phyloP scores from a whole-genome alignment of 2,113 vertebrate species.

The Crotalus horridus region DNA sequence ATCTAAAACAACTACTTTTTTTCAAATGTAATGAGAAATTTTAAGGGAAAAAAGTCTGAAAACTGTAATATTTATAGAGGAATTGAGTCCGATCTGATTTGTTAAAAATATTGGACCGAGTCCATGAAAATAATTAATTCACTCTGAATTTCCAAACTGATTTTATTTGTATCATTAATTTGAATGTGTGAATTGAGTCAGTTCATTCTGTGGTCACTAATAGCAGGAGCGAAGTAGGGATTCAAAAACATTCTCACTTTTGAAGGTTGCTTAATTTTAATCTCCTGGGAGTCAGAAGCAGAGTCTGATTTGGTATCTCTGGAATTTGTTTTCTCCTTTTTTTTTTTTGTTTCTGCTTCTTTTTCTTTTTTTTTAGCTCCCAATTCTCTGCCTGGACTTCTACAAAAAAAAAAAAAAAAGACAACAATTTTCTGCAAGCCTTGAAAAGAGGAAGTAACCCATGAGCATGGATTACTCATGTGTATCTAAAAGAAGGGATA shows the following conservation, averaged over 20 bases:
- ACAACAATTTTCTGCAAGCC: conserved; percentile 1
- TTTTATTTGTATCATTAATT: background rate
- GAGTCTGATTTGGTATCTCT: conserved; percentile 97
- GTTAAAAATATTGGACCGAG: background rate
- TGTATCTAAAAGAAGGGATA: background rate
- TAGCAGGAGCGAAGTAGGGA: background rate
- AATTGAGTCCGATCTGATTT: background rate
- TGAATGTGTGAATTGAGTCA: background rate
- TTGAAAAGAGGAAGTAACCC: conserved; percentile 5
- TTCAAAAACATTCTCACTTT: conserved; percentile 71
- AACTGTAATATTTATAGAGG: background rate
- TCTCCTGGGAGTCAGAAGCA: conserved; percentile 97
- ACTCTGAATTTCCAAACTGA: background rate
- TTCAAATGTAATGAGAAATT: background rate
- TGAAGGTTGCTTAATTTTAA: conserved; percentile 84
- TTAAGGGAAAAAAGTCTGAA: background rate
- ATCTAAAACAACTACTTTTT: background rate
- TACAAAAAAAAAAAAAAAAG: conserved; percentile 61
- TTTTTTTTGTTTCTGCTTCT: conserved; percentile 95
- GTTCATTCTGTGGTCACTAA: background rate
- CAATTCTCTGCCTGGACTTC: conserved; percentile 90
- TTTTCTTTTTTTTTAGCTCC: conserved; percentile 97
- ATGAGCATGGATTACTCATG: background rate
- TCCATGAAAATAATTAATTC: background rate
- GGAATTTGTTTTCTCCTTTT: conserved; percentile 95